A percentile compares a stretch with the other conserved stretches of the same genome.
These are phyloP conservation scores for Schizothorax lantsangensis DNA, from an alignment of 2,797 vertebrate species.

Conservation along the genomic window DNA sequence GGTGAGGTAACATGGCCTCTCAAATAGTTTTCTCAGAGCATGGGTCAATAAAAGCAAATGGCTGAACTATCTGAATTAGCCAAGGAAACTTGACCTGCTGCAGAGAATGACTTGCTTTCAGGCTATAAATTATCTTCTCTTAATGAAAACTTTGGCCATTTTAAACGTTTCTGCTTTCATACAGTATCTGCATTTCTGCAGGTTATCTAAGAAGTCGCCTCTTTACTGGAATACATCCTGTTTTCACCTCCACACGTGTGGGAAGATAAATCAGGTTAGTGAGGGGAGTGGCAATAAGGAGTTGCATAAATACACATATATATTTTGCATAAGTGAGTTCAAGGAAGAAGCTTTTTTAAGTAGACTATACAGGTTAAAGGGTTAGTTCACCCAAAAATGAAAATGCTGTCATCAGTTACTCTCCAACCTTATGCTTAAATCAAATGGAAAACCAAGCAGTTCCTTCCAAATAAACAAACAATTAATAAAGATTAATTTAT, in stretches of 20 bases:
- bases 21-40: conserved; percentile 73
- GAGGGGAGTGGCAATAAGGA: conserved; percentile 73
- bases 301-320: neutral
- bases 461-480: neutral
- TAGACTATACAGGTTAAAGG: neutral
- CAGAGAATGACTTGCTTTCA: conserved; percentile 46
- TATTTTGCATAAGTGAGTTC: neutral
- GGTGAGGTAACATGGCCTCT: neutral
- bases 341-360: neutral
- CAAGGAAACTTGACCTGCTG: conserved; percentile 78
- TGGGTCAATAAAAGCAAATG: conserved; percentile 80
- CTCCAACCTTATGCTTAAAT: neutral
- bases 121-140: neutral
- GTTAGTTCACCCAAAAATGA: neutral
- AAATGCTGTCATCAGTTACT: neutral
- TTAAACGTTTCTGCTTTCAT: neutral
- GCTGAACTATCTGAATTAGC: conserved; percentile 73
- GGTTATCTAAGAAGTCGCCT: conserved; percentile 37
- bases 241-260: conserved; percentile 81
- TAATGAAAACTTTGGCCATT: neutral
- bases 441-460: neutral
- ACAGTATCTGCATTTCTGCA: neutral
- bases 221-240: conserved; percentile 73
- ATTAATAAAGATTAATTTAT: neutral
- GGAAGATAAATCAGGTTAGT: conserved; percentile 82